Evolutionary conservation across 2,113 vertebrate genomes (phyloP).

Genomic region (Cinclus mexicanus): DNA sequence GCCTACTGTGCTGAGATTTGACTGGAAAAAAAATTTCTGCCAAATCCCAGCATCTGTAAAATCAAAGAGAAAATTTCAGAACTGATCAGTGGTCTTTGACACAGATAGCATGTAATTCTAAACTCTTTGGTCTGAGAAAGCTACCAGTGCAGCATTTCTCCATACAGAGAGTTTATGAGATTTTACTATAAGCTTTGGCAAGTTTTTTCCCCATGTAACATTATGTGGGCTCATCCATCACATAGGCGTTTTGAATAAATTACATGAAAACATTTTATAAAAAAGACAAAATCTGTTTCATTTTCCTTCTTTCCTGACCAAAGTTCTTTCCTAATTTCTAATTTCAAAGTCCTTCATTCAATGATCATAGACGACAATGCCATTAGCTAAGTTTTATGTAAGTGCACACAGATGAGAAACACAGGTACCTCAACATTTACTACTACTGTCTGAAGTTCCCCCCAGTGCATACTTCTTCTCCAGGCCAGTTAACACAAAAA

Average conservation of each 20-base stretch:
- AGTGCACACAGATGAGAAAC: neutral
- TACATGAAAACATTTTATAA: neutral
- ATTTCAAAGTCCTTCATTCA: neutral
- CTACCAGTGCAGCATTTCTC: neutral
- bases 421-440: neutral
- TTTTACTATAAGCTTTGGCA: neutral
- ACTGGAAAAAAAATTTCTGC: neutral
- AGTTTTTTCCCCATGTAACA: neutral
- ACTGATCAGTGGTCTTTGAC: neutral
- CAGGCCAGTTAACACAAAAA: neutral
- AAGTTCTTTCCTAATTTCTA: neutral
- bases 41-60: neutral
- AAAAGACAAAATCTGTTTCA: neutral
- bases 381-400: neutral
- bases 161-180: neutral
- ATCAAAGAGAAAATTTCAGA: neutral
- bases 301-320: neutral
- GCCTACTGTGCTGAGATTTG: neutral
- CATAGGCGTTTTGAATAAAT: neutral
- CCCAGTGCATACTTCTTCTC: neutral
- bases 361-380: neutral
- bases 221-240: neutral
- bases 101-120: neutral
- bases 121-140: neutral
- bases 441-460: neutral